phyloP scores from a whole-genome alignment of 1,140 invertebrate genomes.

The Pseudomyrmex cubaensis region DNA sequence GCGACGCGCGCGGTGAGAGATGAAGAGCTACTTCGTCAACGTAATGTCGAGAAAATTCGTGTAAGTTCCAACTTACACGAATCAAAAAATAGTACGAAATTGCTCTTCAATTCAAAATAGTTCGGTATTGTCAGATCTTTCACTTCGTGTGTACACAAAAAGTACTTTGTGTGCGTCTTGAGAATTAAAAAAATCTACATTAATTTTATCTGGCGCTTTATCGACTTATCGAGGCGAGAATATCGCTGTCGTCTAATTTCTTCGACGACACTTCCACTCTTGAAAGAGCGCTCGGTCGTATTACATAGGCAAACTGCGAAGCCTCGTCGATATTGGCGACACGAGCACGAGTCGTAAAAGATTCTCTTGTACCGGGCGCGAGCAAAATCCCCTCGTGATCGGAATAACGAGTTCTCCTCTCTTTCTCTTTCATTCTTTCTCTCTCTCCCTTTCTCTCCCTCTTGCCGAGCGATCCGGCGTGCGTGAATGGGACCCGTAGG shows the following conservation, averaged over 20 bases:
- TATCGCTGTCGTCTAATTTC: conserved; percentile 46
- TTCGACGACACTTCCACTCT: conserved; percentile 2
- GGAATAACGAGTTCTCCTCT: conserved; percentile 69
- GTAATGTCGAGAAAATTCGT: background rate
- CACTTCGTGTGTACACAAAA: background rate
- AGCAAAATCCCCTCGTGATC: conserved; percentile 74
- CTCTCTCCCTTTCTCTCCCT: too few species aligned
- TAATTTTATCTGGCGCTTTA: background rate
- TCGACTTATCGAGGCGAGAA: conserved; percentile 11
- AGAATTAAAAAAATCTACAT: background rate
- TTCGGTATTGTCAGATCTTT: background rate
- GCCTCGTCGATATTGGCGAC: conserved; percentile 73
- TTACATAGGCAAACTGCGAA: conserved; percentile 71
- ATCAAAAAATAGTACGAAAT: background rate
- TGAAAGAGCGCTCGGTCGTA: conserved; percentile 35
- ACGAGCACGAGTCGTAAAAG: conserved; percentile 69
- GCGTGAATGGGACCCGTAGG: conserved; percentile 71
- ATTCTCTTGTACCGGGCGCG: conserved; percentile 64
- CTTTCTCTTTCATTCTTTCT: background rate
- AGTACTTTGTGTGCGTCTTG: background rate
- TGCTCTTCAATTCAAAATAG: background rate
- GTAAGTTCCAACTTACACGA: background rate
- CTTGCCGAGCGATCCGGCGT: conserved; percentile 60
- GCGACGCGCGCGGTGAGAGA: background rate
- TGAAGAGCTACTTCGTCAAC: background rate